Base-by-base conservation (phyloP, 2,113 vertebrate genomes). In the Emydocephalus ijimae region DNA sequence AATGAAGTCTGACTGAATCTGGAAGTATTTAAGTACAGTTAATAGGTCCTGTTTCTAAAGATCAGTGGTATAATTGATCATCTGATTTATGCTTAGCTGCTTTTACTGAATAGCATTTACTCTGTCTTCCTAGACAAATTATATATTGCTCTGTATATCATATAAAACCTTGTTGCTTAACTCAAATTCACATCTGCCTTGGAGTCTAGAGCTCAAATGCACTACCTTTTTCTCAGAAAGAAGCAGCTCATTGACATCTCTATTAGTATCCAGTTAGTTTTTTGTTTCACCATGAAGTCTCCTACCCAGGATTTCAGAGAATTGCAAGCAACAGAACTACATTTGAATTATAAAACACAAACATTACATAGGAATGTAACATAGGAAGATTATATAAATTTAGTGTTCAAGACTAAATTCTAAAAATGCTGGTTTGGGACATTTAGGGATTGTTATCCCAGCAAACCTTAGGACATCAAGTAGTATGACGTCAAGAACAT, bases 1-100 rank as follows among this genome's bases (percentile, higher is more conserved):
- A 87, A 87, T 87, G 85, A 87, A 29, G 85, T 87, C 85, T 87
- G 50, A 87, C 85, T 87, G 85, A 87, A 87, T 48, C 85, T 87
- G 85, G 21, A 87, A 87, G 85, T 87, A 87, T 87, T 87, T 87
- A 87, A 87, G 85, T 87, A 48, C 85, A 87, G 24, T 48, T 87
- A 87, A 87, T 87, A 87, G 43, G 45, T 29, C 24, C 85, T 87
- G 85, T 87, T 87, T 87, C 85, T 87, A 87, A 50, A 87, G 45
- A 50, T 50, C 85, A 87, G 45, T 50, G 39, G 12, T 29, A 87
- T 87, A 87, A 87, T 50, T 87, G 85, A 87, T 87, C 45, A 50
- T 50, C 45, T 87, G 45, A 87, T 87, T 87, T 50, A 87, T 87
- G 85, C 24, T 87, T 50, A 87, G 45, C 21, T 87, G 85, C 45